phyloP scores from a whole-genome alignment of 2,113 vertebrate genomes.

The Gymnobelideus leadbeateri region DNA sequence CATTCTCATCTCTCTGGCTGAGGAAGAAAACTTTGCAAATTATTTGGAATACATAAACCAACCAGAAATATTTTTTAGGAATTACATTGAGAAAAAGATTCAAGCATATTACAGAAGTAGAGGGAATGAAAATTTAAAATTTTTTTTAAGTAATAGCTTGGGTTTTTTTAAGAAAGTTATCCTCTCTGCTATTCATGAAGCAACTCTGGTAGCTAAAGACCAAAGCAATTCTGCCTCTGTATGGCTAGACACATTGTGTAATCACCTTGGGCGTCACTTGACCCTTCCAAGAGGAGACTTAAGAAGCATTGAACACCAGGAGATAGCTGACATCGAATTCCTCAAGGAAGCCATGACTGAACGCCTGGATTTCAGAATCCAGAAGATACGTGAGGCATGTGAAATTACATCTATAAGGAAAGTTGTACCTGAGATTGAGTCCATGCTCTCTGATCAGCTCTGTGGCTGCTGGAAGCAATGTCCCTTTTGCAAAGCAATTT shows the following conservation, averaged over 20 bases:
- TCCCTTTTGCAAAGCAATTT: constrained; percentile 81
- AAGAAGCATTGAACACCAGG: constrained; percentile 74
- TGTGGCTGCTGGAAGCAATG: constrained; percentile 81
- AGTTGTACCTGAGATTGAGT: constrained; percentile 27
- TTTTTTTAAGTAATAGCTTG: constrained; percentile 52
- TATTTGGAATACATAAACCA: constrained; percentile 78
- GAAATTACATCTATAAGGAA: not conserved
- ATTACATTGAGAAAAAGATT: constrained; percentile 77
- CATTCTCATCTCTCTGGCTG: constrained; percentile 83
- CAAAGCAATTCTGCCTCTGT: constrained; percentile 64
- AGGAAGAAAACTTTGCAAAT: constrained; percentile 81
- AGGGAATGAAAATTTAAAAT: constrained; percentile 46
- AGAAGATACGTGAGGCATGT: constrained; percentile 17
- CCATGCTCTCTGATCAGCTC: constrained; percentile 77
- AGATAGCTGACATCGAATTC: constrained; percentile 78
- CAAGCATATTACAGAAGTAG: constrained; percentile 62
- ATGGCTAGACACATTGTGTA: constrained; percentile 81
- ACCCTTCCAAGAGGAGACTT: constrained; percentile 70
- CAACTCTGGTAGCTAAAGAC: constrained; percentile 64
- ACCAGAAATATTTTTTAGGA: constrained; percentile 59
- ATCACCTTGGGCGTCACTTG: constrained; percentile 60
- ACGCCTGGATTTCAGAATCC: constrained; percentile 38
- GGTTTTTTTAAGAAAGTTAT: constrained; percentile 52
- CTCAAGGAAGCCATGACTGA: constrained; percentile 67
- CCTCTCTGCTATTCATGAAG: constrained; percentile 53